Conservation (phyloP, 2,113 vertebrate species). For the Trogon surrucura region DNA sequence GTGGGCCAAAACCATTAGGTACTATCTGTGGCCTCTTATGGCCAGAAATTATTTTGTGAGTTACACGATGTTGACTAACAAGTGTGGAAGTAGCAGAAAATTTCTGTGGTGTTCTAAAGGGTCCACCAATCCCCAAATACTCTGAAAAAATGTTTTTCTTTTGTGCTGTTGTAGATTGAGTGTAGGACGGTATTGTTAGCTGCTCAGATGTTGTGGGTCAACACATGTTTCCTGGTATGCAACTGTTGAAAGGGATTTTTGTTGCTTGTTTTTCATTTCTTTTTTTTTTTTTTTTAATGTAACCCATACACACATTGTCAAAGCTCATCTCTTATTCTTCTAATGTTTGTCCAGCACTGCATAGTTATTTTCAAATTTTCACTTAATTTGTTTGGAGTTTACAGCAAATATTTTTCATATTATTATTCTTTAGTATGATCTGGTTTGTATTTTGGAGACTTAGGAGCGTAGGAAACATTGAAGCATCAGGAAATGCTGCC, state of each 20-base stretch:
- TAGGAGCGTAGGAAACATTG: constrained; percentile 56
- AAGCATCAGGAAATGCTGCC: constrained; percentile 34
- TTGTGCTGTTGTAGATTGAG: background rate
- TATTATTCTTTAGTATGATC: constrained; percentile 22
- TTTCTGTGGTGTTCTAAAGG: background rate
- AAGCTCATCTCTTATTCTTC: constrained; percentile 32
- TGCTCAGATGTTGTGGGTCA: constrained; percentile 24
- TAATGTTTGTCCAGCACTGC: constrained; percentile 45
- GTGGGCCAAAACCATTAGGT: background rate
- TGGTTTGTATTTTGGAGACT: constrained; percentile 59
- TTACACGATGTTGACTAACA: background rate
- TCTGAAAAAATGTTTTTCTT: constrained; percentile 1
- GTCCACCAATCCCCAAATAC: background rate
- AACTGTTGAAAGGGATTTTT: background rate
- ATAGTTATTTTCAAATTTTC: constrained; percentile 60
- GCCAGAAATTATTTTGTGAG: background rate
- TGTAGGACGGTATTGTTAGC: background rate
- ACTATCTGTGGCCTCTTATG: background rate
- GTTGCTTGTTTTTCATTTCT: background rate
- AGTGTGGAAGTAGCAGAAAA: background rate
- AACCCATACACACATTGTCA: constrained; percentile 31
- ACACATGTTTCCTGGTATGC: constrained; percentile 61
- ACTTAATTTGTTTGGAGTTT: constrained; percentile 62
- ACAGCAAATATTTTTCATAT: constrained; percentile 19
- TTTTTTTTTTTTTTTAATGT: background rate